These are phyloP conservation scores for Ceryle rudis DNA, from an alignment of 2,797 vertebrate genomes.

Conservation along the genomic window DNA sequence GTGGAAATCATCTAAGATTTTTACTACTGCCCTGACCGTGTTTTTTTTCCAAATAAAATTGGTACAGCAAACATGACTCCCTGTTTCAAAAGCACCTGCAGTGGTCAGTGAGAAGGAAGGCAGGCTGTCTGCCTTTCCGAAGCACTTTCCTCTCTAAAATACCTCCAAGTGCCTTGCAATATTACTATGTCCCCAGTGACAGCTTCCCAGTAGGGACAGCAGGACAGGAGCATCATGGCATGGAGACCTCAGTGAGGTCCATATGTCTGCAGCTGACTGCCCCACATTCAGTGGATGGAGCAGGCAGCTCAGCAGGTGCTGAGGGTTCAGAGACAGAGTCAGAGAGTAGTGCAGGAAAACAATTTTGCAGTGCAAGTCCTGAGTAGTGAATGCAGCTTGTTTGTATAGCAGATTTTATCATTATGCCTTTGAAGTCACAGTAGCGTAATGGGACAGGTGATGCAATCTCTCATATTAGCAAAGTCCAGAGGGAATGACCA, in stretches of 20 bases:
- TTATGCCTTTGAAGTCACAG: neutral
- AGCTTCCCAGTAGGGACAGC: neutral
- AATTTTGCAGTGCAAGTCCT: neutral
- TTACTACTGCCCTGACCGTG: neutral
- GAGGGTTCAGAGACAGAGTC: neutral
- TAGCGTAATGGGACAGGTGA: neutral
- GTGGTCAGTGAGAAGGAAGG: neutral
- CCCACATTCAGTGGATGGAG: neutral
- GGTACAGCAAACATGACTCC: neutral
- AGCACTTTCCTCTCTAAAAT: neutral
- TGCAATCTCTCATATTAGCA: neutral
- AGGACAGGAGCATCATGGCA: neutral
- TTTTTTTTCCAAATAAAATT: neutral
- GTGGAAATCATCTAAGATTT: neutral
- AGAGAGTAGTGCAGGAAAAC: neutral
- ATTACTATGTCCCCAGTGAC: neutral
- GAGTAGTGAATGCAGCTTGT: neutral
- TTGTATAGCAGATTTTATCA: neutral
- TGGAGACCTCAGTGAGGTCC: neutral
- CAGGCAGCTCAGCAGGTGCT: neutral
- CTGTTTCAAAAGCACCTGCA: neutral
- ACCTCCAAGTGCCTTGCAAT: neutral
- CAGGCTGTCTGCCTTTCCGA: neutral
- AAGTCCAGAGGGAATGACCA: neutral
- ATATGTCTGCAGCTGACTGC: accelerated